Evolutionary conservation across 2,113 vertebrate species (phyloP).

Genomic region (Rostratula benghalensis): DNA sequence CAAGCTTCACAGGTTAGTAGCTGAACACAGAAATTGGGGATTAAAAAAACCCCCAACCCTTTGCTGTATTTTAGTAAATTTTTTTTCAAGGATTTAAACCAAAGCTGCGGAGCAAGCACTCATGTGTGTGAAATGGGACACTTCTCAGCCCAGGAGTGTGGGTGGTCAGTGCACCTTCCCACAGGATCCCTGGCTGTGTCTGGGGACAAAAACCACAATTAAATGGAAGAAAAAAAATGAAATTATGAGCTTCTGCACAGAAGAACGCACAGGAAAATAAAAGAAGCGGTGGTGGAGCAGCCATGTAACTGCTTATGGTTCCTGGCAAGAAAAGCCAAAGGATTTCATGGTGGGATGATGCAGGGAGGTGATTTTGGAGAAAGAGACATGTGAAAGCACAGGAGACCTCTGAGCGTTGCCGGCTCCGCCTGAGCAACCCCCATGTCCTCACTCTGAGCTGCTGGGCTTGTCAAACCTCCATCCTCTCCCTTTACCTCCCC

Average conservation of each 20-base stretch:
- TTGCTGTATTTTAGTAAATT: neutral
- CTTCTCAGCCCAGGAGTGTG: neutral
- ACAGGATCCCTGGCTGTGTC: neutral
- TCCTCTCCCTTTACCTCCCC: neutral
- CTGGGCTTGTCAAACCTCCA: neutral
- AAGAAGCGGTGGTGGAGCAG: neutral
- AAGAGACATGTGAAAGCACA: neutral
- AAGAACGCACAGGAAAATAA: neutral
- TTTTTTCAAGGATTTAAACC: neutral
- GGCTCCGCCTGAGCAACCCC: neutral
- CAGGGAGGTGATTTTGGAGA: neutral
- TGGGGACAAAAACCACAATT: neutral
- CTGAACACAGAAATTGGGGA: neutral
- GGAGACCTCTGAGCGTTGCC: neutral
- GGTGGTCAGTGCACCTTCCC: neutral
- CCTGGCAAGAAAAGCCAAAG: neutral
- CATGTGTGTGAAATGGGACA: neutral
- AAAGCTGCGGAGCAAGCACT: neutral
- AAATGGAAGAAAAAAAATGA: neutral
- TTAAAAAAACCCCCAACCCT: neutral
- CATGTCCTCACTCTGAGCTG: fast-evolving
- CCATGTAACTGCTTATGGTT: neutral
- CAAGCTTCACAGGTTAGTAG: neutral
- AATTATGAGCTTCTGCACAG: neutral
- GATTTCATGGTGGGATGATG: neutral